phyloP scores from a whole-genome alignment of 1,140 invertebrate species.

The Megalopta genalis region DNA sequence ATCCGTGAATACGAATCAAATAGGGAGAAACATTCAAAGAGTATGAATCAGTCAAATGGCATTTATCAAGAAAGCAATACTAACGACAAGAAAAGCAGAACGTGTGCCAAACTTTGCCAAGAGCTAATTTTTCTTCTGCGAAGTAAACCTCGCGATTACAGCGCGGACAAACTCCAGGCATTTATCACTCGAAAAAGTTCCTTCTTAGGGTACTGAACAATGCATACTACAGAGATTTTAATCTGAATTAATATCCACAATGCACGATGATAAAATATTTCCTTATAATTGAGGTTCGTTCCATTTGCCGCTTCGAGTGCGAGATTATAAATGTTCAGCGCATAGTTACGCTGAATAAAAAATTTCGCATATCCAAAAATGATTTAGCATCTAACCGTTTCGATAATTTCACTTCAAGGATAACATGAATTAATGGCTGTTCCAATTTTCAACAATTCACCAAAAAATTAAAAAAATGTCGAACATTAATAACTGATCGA shows the following conservation, averaged over 20 bases:
- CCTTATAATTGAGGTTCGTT: not conserved
- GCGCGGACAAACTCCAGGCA: conserved; percentile 73
- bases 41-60: not conserved
- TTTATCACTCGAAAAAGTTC: conserved; percentile 45
- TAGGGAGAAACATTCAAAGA: not conserved
- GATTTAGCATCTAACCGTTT: not conserved
- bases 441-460: conserved; percentile 1
- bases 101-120: conserved; percentile 78
- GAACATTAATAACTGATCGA: conserved; percentile 11
- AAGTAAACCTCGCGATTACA: conserved; percentile 76
- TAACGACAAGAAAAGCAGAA: conserved; percentile 78
- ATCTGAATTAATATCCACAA: not conserved
- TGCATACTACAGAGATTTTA: not conserved
- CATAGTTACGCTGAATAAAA: not conserved
- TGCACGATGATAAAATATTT: not conserved
- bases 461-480: conserved; percentile 33
- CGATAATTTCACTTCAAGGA: conserved; percentile 5
- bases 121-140: conserved; percentile 74
- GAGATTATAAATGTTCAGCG: not conserved
- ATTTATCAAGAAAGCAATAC: conserved; percentile 37
- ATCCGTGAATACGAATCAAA: not conserved
- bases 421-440: not conserved
- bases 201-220: not conserved
- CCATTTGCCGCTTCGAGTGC: not conserved
- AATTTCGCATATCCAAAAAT: conserved; percentile 15